Evolutionary conservation across 2,888 invertebrate species (phyloP).

Genomic region (Petrophora chlorosata): DNA sequence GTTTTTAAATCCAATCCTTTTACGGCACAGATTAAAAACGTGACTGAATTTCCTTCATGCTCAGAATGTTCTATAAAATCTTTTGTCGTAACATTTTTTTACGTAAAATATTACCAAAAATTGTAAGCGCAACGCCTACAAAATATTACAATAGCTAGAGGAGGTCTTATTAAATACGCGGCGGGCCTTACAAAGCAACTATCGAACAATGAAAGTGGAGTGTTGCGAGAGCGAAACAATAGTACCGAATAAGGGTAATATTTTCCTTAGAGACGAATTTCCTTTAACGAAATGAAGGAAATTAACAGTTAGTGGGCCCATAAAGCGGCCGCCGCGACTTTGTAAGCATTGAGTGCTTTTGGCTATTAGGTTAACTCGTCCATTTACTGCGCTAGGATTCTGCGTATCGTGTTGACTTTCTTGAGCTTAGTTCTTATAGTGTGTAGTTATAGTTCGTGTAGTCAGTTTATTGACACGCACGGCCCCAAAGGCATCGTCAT

Average conservation of each 20-base stretch:
- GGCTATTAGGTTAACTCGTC: constrained; percentile 80
- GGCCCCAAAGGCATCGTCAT: constrained; percentile 39
- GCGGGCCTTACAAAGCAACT: constrained; percentile 46
- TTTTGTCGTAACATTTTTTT: constrained; percentile 11
- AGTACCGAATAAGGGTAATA: constrained; percentile 56
- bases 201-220: constrained; percentile 55
- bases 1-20: constrained; percentile 29
- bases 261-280: constrained; percentile 72
- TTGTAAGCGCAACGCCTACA: constrained; percentile 20
- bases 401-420: constrained; percentile 66
- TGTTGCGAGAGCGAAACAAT: constrained; percentile 57
- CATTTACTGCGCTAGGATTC: constrained; percentile 74
- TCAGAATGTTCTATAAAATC: constrained; percentile 3
- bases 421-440: constrained; percentile 52
- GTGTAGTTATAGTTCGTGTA: too few relatives aligned
- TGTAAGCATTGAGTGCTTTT: constrained; percentile 82
- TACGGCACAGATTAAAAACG: constrained; percentile 30
- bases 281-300: constrained; percentile 74
- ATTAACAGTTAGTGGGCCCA: constrained; percentile 78
- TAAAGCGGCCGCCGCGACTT: constrained; percentile 76
- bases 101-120: constrained; percentile 16
- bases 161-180: constrained; percentile 54
- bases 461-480: constrained; percentile 40
- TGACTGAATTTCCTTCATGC: constrained; percentile 25
- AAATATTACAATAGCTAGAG: constrained; percentile 32